A percentile compares a stretch with the other conserved stretches of the same genome.
phyloP scores from a whole-genome alignment of 1,140 invertebrate species.

The Eurosta solidaginis region DNA sequence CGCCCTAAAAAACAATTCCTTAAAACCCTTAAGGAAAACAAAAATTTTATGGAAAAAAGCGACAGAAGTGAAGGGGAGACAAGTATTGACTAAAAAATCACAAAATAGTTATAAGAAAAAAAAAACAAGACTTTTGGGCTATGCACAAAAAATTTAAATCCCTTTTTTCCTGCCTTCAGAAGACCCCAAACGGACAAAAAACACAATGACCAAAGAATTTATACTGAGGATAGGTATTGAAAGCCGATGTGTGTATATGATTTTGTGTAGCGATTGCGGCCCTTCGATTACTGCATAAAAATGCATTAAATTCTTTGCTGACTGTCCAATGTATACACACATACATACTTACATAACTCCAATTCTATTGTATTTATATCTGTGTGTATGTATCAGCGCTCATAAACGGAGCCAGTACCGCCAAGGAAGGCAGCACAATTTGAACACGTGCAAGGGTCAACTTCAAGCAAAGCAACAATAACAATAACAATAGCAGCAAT shows the following conservation, averaged over 20 bases:
- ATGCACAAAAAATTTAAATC: conserved; percentile 1
- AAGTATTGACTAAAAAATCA: not conserved
- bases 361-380: not conserved
- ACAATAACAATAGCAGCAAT: not conserved
- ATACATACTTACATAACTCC: too few species aligned
- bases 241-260: not conserved
- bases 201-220: not conserved
- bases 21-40: not conserved
- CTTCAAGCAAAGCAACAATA: not conserved
- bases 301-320: conserved; percentile 20
- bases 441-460: conserved; percentile 33
- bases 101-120: not conserved
- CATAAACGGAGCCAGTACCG: not conserved
- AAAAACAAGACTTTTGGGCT: not conserved
- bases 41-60: not conserved
- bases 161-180: conserved; percentile 20
- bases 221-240: not conserved
- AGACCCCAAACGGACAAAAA: not conserved
- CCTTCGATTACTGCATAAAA: not conserved
- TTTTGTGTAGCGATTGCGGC: not conserved
- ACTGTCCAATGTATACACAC: conserved; percentile 6
- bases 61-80: not conserved
- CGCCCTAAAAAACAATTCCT: not conserved
- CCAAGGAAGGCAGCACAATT: conserved; percentile 4
- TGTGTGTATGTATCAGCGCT: not conserved